Base-by-base conservation (phyloP, 2,797 vertebrate species). In the Nothura maculosa region DNA sequence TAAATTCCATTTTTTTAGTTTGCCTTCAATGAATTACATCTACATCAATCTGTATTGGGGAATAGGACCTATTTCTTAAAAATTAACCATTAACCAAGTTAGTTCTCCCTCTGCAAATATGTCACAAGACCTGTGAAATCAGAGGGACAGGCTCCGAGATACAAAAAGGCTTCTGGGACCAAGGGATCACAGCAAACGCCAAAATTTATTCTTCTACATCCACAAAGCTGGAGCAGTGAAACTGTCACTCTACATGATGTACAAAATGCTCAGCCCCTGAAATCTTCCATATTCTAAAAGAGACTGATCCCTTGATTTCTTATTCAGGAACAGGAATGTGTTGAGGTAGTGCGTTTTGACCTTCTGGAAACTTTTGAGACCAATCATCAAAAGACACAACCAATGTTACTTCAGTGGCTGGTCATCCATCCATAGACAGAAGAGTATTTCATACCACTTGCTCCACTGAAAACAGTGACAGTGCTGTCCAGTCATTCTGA, bases 161-260 rank as follows among this genome's bases (percentile, higher is more conserved):
- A 64, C 47, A 10, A 1, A 67, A 42, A 13, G 50, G 20, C 24
- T 15, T 76, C 17, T 20, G 20, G 32, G 9, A 43, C 6, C 40
- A 13, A 3, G 2, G 27, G 21, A 60, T 21, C 42, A 16, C 80
- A 42, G 25, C 4, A 10, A 69, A 55, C 25, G 27, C 12, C 21
- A 66, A 60, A 75, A 70, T 27, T 34, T 24, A 64, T n/a, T n/a
- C n/a, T n/a, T n/a, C n/a, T n/a, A 27, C 19, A 70, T 64, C 57
- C 55, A 27, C 27, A 63, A 21, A 74, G 10, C 6, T 19, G 11
- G 6, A 52, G 19, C 13, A 27, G 30, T 1, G 0, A 28, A 69
- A 47, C 6, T 36, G 24, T 60, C 22, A 17, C 28, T 62, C 50
- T 4, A 7, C 22, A 1, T 48, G 45, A 43, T 34, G 19, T 5